Base-by-base conservation (phyloP, 1,140 invertebrate species). In the Apis laboriosa region DNA sequence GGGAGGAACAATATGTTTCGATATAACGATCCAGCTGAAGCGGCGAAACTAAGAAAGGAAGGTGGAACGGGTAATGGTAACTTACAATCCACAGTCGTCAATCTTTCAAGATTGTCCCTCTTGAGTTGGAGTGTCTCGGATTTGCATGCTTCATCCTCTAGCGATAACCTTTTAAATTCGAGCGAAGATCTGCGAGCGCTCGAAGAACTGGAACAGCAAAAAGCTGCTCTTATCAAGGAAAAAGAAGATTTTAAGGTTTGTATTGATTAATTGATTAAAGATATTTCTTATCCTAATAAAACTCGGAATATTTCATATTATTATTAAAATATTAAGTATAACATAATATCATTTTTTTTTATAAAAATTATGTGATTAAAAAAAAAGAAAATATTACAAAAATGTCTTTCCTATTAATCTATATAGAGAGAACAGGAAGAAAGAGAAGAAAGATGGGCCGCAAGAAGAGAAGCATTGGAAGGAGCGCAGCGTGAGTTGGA, bases 1-100 rank as follows among this genome's bases (percentile, higher is more conserved):
- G 98, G 98, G 5, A 96, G 97, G 84, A 98, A 97, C 63, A 98
- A 98, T 92, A 98, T 98, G 95, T 99, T 99, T 93, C 96, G 98
- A 58, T 98, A 98, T 92, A 99, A 98, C 94, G 97, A 99, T 95
- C 98, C 98, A 49, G 97, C 95, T 0, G 98, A 98, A 92, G 98
- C 97, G 19, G 97, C 97, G 19, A 97, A 97, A 92, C 93, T 98
- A 67, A 95, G 97, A 60, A 96, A 96, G 93, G 95, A 96, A 91
- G 96, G 96, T 90, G 95, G 95, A 80, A 91, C 93, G 28, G 92
- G 93, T 51, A 94, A 94, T 80, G 94, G 93, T 49, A 94, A 94
- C 77, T 86, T 94, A 1, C 95, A 95, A 85, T 95, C 95, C 13
- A 95, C 96, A 43, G 95, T 95, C 86, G 95, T 96, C 91, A 97